Evolutionary conservation across 2,888 invertebrate genomes (phyloP).

Genomic region (Galerucella calmariensis): DNA sequence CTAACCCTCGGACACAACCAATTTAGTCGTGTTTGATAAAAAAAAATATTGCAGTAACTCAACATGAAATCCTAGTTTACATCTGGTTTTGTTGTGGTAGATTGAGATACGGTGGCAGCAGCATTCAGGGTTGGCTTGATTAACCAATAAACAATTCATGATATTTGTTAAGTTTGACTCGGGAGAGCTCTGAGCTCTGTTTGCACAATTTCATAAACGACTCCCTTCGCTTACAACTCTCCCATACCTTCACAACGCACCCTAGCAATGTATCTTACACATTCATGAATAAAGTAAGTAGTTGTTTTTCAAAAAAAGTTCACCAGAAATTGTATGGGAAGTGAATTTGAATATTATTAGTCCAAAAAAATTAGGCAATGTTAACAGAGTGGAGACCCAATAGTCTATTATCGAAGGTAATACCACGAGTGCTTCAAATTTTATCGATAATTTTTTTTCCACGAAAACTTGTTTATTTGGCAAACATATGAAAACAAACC

Average conservation of each 20-base stretch:
- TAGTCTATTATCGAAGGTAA: too few species aligned
- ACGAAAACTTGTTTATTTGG: too few species aligned
- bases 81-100: neutral
- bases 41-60: too few species aligned
- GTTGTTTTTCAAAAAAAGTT: conserved; percentile 9
- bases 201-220: conserved; percentile 42
- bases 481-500: too few species aligned
- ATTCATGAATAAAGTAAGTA: conserved; percentile 42
- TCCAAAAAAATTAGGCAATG: neutral
- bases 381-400: too few species aligned
- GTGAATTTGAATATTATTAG: neutral
- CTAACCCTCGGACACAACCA: too few species aligned
- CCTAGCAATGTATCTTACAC: conserved; percentile 36
- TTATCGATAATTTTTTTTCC: too few species aligned
- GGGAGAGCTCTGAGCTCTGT: conserved; percentile 38
- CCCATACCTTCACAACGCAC: conserved; percentile 21
- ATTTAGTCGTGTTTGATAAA: too few species aligned
- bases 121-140: conserved; percentile 55
- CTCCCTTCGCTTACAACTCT: conserved; percentile 37
- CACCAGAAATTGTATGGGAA: neutral
- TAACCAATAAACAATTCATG: conserved; percentile 65
- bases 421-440: too few species aligned
- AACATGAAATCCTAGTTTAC: neutral
- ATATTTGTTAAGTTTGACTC: conserved; percentile 57
- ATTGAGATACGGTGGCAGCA: neutral